Conservation (phyloP, 1,140 invertebrate species). For the Megathymus violae region DNA sequence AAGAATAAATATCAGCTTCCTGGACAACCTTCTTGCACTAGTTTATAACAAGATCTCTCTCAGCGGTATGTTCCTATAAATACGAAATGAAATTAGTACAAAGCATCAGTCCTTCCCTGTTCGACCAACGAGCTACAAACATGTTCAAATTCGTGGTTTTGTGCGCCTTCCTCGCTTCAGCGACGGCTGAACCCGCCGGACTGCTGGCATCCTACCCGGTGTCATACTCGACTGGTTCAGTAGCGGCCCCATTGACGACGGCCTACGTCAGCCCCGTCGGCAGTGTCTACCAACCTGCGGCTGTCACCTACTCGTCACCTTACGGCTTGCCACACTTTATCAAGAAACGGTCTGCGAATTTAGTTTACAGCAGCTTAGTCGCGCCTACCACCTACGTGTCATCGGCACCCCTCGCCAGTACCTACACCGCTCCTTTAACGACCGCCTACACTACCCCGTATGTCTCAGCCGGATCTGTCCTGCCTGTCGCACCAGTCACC, state of each 20-base stretch:
- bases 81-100: constrained; percentile 45
- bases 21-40: constrained; percentile 55
- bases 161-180: constrained; percentile 75
- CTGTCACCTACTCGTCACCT: constrained; percentile 44
- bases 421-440: constrained; percentile 3
- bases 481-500: constrained; percentile 43
- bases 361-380: constrained; percentile 47
- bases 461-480: constrained; percentile 11
- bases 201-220: constrained; percentile 35
- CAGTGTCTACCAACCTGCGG: constrained; percentile 43
- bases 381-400: constrained; percentile 35
- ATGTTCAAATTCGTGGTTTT: constrained; percentile 84
- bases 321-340: constrained; percentile 51
- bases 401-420: constrained; percentile 38
- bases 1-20: constrained; percentile 65
- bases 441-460: constrained; percentile 53
- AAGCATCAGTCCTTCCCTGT: constrained; percentile 54
- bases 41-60: constrained; percentile 59
- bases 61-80: constrained; percentile 63
- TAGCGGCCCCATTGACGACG: constrained; percentile 45
- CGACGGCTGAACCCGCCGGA: constrained; percentile 52
- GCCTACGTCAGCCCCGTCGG: constrained; percentile 23
- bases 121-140: constrained; percentile 53
- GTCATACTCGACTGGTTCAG: constrained; percentile 58
- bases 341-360: constrained; percentile 59